Conservation (phyloP, 2,888 invertebrate species). For the Lycocerus yunnanus region DNA sequence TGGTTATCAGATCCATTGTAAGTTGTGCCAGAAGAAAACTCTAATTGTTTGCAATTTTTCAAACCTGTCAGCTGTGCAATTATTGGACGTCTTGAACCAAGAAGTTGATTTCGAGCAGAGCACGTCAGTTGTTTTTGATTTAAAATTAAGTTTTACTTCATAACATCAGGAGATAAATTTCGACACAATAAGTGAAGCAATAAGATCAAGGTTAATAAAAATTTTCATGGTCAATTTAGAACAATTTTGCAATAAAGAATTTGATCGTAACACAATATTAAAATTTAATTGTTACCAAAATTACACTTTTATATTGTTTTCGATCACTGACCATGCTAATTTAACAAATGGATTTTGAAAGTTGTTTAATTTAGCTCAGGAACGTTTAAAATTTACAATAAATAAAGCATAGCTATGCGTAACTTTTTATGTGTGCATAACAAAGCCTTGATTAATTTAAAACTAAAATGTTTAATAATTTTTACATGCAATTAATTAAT, state of each 20-base stretch:
- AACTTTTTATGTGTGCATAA: neutral
- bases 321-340: constrained; percentile 4
- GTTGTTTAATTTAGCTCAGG: constrained; percentile 12
- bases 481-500: neutral
- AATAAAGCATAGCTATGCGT: neutral
- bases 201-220: neutral
- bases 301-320: neutral
- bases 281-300: constrained; percentile 1
- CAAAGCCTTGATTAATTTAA: constrained; percentile 1
- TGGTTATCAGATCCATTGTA: too few relatives aligned
- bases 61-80: too few relatives aligned
- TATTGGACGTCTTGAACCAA: neutral
- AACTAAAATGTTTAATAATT: constrained; percentile 1
- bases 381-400: neutral
- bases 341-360: constrained; percentile 9
- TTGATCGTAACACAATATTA: neutral
- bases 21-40: too few relatives aligned
- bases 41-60: too few relatives aligned
- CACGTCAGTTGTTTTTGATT: too few relatives aligned
- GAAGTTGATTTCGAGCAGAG: neutral
- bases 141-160: neutral
- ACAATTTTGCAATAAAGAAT: neutral
- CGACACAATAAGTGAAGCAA: neutral
- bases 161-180: neutral
- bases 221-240: neutral